phyloP scores from a whole-genome alignment of 2,797 vertebrate genomes.

The Rhinogobio ventralis region DNA sequence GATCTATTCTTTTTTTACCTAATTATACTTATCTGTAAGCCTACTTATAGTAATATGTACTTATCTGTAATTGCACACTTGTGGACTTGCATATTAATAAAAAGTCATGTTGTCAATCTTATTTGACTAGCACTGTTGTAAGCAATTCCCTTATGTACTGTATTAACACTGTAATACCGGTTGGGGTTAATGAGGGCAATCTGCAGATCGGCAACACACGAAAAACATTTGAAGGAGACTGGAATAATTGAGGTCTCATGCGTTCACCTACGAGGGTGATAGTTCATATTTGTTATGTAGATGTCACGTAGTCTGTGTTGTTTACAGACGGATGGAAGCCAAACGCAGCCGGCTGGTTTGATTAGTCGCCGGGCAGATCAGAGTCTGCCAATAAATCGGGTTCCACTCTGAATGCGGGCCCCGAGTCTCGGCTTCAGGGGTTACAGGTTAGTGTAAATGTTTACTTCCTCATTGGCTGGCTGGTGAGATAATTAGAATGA shows the following conservation, averaged over 20 bases:
- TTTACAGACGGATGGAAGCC: neutral
- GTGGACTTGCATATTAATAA: conserved; percentile 34
- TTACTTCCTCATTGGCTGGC: conserved; percentile 69
- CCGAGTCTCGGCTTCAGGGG: conserved; percentile 46
- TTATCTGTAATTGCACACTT: conserved; percentile 24
- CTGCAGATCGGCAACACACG: conserved; percentile 37
- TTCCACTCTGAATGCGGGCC: conserved; percentile 38
- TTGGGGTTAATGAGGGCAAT: conserved; percentile 51
- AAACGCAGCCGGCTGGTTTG: conserved; percentile 48
- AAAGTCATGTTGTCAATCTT: conserved; percentile 35
- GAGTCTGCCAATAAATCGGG: conserved; percentile 48
- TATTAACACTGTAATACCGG: conserved; percentile 31
- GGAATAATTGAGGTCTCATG: conserved; percentile 42
- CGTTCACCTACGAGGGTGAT: neutral
- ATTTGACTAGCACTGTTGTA: conserved; percentile 21
- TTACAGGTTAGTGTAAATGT: conserved; percentile 71
- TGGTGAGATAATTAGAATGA: conserved; percentile 78
- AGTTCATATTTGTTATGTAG: conserved; percentile 34
- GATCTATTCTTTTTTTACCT: neutral
- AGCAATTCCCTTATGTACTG: conserved; percentile 31
- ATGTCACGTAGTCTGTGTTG: conserved; percentile 38
- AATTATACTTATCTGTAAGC: neutral
- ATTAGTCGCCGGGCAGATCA: conserved; percentile 50
- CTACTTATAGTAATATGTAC: conserved; percentile 4
- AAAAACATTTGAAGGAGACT: conserved; percentile 47